These are phyloP conservation scores for Yponomeuta malinellus DNA, from an alignment of 2,888 invertebrate species.

Conservation along the genomic window DNA sequence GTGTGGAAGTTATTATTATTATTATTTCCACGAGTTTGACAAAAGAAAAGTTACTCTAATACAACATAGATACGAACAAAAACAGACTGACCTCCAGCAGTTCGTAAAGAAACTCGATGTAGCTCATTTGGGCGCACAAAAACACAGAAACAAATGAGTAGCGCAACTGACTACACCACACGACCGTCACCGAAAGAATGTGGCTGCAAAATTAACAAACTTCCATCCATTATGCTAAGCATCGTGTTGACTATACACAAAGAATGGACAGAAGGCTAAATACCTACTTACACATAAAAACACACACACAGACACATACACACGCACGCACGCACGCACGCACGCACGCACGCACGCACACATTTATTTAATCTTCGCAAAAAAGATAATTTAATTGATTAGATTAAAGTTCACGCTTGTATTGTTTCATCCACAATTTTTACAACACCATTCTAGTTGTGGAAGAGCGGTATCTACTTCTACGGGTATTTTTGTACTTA, in stretches of 20 bases:
- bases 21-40: neutral
- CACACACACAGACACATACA: too few relatives aligned
- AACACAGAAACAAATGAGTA: slow-evolving; percentile 21
- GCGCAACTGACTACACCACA: slow-evolving; percentile 27
- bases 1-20: too few relatives aligned
- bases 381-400: too few relatives aligned
- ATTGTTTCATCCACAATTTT: too few relatives aligned
- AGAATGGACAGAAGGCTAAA: neutral
- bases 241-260: neutral
- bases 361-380: too few relatives aligned
- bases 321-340: too few relatives aligned
- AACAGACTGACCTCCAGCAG: slow-evolving; percentile 50
- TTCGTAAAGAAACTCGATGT: slow-evolving; percentile 61
- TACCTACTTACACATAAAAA: too few relatives aligned
- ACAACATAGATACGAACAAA: neutral
- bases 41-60: neutral
- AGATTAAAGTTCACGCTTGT: too few relatives aligned
- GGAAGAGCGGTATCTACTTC: too few relatives aligned
- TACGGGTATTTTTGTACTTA: too few relatives aligned
- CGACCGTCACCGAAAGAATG: slow-evolving; percentile 43
- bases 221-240: slow-evolving; percentile 31
- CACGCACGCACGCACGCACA: too few relatives aligned
- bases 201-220: slow-evolving; percentile 43
- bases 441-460: too few relatives aligned
- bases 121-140: slow-evolving; percentile 36